Evolutionary conservation across 2,888 invertebrate genomes (phyloP).

Genomic region (Sialis lutaria): DNA sequence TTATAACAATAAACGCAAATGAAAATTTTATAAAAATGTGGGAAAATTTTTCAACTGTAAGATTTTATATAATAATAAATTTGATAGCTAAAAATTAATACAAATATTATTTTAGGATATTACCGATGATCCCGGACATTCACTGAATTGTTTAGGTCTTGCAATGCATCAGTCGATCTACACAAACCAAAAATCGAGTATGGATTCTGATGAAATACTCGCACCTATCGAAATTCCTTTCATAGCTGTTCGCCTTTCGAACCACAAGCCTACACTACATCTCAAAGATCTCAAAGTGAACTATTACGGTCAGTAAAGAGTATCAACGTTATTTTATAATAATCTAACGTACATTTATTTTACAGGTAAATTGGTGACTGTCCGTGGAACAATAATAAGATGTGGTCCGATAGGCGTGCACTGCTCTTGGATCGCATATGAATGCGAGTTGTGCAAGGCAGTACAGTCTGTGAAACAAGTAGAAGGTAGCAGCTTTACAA

Average conservation of each 20-base stretch:
- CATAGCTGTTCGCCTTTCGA: constrained; percentile 37
- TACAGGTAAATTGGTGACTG: constrained; percentile 53
- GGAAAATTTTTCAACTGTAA: constrained; percentile 31
- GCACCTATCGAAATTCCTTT: constrained; percentile 22
- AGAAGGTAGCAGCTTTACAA: constrained; percentile 32
- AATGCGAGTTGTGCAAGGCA: constrained; percentile 48
- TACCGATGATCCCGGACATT: constrained; percentile 43
- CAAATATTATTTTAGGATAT: constrained; percentile 32
- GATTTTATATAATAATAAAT: not conserved
- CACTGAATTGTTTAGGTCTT: constrained; percentile 52
- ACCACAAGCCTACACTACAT: constrained; percentile 47
- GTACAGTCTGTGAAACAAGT: constrained; percentile 49
- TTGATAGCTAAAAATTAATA: not conserved
- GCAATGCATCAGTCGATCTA: constrained; percentile 58
- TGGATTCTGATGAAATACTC: constrained; percentile 18
- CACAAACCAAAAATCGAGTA: constrained; percentile 27
- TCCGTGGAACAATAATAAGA: constrained; percentile 72
- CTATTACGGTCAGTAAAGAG: constrained; percentile 41
- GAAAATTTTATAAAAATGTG: constrained; percentile 37
- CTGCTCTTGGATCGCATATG: constrained; percentile 61
- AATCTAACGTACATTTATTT: constrained; percentile 11
- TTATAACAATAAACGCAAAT: constrained; percentile 36
- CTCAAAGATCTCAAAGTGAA: constrained; percentile 53
- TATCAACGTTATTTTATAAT: not conserved
- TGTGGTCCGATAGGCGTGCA: constrained; percentile 57